These are phyloP conservation scores for Syrista parreyssii DNA, from an alignment of 2,888 invertebrate species.

Conservation along the genomic window DNA sequence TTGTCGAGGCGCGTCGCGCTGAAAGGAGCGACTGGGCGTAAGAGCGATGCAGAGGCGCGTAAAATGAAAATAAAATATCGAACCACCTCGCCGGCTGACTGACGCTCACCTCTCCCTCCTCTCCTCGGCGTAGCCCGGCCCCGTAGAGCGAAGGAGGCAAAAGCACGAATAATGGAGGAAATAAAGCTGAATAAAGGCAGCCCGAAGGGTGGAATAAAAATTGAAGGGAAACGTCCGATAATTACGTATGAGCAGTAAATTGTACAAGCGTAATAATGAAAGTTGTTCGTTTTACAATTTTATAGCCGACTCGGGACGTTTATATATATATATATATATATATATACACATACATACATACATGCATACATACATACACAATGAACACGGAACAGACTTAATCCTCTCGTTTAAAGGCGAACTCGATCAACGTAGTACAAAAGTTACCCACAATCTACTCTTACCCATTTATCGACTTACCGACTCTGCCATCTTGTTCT, in stretches of 20 bases:
- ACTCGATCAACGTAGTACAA: not conserved
- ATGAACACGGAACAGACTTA: not conserved
- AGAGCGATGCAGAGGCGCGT: not conserved
- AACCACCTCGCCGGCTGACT: not conserved
- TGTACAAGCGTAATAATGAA: slow-evolving; percentile 34
- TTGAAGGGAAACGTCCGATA: slow-evolving; percentile 48
- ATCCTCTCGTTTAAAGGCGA: not conserved
- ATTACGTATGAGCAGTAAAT: slow-evolving; percentile 53
- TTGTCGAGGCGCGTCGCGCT: not conserved
- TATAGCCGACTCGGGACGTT: slow-evolving; percentile 22
- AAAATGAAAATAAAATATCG: slow-evolving; percentile 7
- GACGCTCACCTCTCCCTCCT: not conserved
- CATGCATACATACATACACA: no score
- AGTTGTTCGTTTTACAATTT: slow-evolving; percentile 36
- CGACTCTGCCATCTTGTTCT: not conserved
- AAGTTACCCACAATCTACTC: not conserved
- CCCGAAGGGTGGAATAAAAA: slow-evolving; percentile 30
- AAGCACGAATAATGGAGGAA: slow-evolving; percentile 42
- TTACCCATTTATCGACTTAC: not conserved
- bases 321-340: not conserved
- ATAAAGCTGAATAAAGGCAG: slow-evolving; percentile 39
- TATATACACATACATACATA: no score
- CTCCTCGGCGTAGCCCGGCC: not conserved
- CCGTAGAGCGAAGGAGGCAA: slow-evolving; percentile 23
- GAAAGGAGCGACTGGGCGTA: not conserved